Base-by-base conservation (phyloP, 92 coral and sea anemone species). In the Epizoanthus ramosus region DNA sequence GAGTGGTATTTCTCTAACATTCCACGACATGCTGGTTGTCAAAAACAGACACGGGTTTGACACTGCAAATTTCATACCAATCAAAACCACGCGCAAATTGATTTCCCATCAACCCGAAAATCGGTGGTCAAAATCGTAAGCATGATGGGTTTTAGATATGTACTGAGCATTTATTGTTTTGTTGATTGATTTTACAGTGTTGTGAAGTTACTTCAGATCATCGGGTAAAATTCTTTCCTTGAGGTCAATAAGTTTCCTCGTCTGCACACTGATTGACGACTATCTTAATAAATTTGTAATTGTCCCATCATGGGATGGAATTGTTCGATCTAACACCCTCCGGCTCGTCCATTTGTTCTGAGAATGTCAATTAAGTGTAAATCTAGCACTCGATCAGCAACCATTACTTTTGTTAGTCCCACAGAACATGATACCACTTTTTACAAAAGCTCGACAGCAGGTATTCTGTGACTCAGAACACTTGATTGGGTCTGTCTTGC, bases 331-430 rank as follows among this genome's bases (percentile, higher is more conserved):
- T 3, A 41, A 61, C 52, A 22, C 25, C 68, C 70, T 77, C 82
- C 47, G 82, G 82, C 53, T 21, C 23, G 57, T 9, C 16, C 45
- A 69, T 61, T 77, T 77, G 82, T 61, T 77, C 57, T 22, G 41
- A 77, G 68, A 77, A 77, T 59, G 82, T 77, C 82, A 77, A 77
- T 77, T 77, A 77, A 77, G 82, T 77, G 82, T 77, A 77, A 77
- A 77, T 77, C 82, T 60, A 77, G 58, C 82, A 77, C 70, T 77
- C 66, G 71, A 77, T 77, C 68, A 77, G 57, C 58, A 60, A 59
- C 68, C 82, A 63, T 8, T 77, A 61, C 58, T 77, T 61, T 77
- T 77, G 28, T 37, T 61, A 41, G 47, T 77, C 57, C 47, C 63
- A 15, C 71, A 77, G 71, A 77, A 77, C 45, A 35, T 77, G 82